A percentile compares a stretch with the other conserved stretches of the same genome.
phyloP scores from a whole-genome alignment of 2,797 vertebrate species.

The Galaxias olidus region DNA sequence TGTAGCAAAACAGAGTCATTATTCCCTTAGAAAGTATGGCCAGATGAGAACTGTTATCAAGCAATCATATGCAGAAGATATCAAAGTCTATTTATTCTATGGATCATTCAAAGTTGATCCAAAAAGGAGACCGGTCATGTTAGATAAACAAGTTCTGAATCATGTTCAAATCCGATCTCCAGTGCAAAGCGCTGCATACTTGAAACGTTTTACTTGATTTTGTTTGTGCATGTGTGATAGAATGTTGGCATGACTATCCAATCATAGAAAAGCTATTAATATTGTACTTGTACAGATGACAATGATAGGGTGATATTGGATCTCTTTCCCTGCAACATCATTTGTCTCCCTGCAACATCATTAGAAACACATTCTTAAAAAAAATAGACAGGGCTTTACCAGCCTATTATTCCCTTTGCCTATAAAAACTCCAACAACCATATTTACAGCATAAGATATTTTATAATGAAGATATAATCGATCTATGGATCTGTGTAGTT shows the following conservation, averaged over 20 bases:
- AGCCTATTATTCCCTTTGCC: slow-evolving; percentile 68
- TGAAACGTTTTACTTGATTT: slow-evolving; percentile 13
- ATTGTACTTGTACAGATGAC: slow-evolving; percentile 23
- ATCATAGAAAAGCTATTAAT: slow-evolving; percentile 25
- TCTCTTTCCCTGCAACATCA: slow-evolving; percentile 41
- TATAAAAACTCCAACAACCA: slow-evolving; percentile 72
- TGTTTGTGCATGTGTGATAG: slow-evolving; percentile 18
- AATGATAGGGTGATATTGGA: slow-evolving; percentile 31
- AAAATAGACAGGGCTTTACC: slow-evolving; percentile 79
- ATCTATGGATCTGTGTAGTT: slow-evolving; percentile 33
- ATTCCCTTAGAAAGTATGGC: slow-evolving; percentile 59
- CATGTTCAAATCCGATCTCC: slow-evolving; percentile 53
- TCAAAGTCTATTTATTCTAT: slow-evolving; percentile 51
- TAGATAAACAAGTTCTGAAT: slow-evolving; percentile 40
- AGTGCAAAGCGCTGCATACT: slow-evolving; percentile 59
- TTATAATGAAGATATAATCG: slow-evolving; percentile 55
- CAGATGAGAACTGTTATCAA: slow-evolving; percentile 56
- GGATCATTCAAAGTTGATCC: slow-evolving; percentile 46
- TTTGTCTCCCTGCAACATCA: slow-evolving; percentile 62
- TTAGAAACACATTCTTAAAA: slow-evolving; percentile 73
- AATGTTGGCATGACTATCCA: slow-evolving; percentile 33
- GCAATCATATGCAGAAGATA: slow-evolving; percentile 58
- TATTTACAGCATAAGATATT: slow-evolving; percentile 72
- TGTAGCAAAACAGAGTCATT: slow-evolving; percentile 64
- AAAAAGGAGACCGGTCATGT: slow-evolving; percentile 44